Conservation (phyloP, 2,888 invertebrate genomes). For the Volucella bombylans region DNA sequence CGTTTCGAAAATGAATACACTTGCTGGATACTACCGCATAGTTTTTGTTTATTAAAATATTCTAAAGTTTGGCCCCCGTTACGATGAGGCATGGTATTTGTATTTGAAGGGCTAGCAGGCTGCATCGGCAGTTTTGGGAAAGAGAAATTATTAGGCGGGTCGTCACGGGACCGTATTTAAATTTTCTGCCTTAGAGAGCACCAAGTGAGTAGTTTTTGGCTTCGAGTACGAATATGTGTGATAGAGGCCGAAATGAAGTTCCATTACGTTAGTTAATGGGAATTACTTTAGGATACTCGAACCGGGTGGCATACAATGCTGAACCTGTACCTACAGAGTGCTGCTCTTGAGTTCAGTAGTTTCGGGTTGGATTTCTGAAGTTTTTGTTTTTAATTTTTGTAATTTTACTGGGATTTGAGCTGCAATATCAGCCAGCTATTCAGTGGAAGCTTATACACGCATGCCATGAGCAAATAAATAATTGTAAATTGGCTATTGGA, state of each 20-base stretch:
- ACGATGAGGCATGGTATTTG: conserved; percentile 33
- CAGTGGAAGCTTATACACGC: conserved; percentile 1
- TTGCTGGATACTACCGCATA: conserved; percentile 37
- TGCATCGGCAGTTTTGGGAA: background rate
- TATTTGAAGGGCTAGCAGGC: conserved; percentile 5
- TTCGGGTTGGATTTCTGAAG: background rate
- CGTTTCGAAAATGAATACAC: conserved; percentile 30
- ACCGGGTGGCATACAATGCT: background rate
- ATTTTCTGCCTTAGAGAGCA: conserved; percentile 53
- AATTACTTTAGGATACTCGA: conserved; percentile 14
- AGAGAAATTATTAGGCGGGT: conserved; percentile 51
- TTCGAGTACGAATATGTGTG: background rate
- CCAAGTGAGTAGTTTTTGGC: conserved; percentile 35
- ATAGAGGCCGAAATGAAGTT: conserved; percentile 11
- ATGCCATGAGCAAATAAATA: conserved; percentile 7
- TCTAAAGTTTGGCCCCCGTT: conserved; percentile 42
- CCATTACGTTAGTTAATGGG: conserved; percentile 24
- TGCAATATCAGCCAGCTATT: background rate
- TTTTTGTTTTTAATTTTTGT: background rate
- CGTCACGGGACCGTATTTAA: conserved; percentile 45
- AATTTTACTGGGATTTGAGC: background rate
- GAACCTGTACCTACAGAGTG: no score
- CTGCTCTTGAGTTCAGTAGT: background rate
- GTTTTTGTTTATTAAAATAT: conserved; percentile 64
- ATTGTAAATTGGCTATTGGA: conserved; percentile 12